phyloP scores from a whole-genome alignment of 2,797 vertebrate species.

The Pogoniulus pusillus region DNA sequence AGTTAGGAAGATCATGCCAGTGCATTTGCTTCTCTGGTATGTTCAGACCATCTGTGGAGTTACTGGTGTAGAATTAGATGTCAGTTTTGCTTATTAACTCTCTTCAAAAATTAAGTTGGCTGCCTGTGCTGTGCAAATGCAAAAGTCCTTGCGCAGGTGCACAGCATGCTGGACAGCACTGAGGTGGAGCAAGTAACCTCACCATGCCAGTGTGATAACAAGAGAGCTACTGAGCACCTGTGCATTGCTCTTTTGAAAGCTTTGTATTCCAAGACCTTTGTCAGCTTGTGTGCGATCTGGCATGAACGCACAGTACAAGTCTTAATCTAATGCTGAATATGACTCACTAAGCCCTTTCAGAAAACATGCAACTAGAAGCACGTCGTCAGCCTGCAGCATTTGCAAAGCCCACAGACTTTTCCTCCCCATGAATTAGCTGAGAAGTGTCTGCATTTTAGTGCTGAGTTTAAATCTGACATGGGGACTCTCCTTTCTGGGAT shows the following conservation, averaged over 20 bases:
- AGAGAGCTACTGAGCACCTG: background rate
- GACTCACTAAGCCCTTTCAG: background rate
- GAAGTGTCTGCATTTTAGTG: background rate
- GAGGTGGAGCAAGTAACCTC: background rate
- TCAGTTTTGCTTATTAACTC: background rate
- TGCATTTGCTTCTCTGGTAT: background rate
- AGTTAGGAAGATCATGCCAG: background rate
- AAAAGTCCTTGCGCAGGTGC: background rate
- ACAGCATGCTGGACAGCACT: background rate
- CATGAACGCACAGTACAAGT: background rate
- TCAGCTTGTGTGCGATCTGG: background rate
- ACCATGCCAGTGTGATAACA: background rate
- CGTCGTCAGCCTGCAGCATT: background rate
- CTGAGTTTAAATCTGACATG: background rate
- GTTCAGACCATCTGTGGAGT: background rate
- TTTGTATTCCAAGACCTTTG: slow-evolving; percentile 1
- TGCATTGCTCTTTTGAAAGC: background rate
- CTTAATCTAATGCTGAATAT: background rate
- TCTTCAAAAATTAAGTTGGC: background rate
- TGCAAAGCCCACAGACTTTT: background rate
- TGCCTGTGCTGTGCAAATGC: background rate
- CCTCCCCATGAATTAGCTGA: background rate
- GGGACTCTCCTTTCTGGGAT: background rate
- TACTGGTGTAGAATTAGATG: background rate
- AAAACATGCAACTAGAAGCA: background rate